phyloP scores from a whole-genome alignment of 2,888 invertebrate species.

The Dynastes grantii region DNA sequence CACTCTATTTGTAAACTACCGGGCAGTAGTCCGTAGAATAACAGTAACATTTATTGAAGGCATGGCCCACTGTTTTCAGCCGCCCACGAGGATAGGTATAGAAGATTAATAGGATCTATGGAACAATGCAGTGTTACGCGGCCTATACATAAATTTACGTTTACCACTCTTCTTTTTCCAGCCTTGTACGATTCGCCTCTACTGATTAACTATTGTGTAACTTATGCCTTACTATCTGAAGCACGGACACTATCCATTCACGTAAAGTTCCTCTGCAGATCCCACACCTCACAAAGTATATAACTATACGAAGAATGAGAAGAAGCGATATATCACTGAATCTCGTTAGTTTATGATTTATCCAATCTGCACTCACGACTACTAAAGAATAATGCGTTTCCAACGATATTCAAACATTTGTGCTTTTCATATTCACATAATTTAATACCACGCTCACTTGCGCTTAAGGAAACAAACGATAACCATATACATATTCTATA shows the following conservation, averaged over 20 bases:
- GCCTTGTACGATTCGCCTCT: constrained; percentile 47
- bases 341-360: constrained; percentile 48
- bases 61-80: constrained; percentile 58
- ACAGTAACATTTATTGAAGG: constrained; percentile 54
- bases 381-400: constrained; percentile 38
- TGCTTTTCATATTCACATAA: constrained; percentile 38
- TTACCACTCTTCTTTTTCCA: constrained; percentile 51
- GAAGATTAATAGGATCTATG: constrained; percentile 57
- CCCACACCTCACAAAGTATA: constrained; percentile 44
- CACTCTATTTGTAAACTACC: constrained; percentile 52
- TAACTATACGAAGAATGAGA: constrained; percentile 40
- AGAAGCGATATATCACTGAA: constrained; percentile 43
- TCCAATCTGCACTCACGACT: constrained; percentile 41
- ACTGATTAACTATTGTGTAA: constrained; percentile 52
- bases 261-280: constrained; percentile 35
- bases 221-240: constrained; percentile 47
- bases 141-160: constrained; percentile 57
- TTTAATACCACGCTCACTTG: constrained; percentile 13
- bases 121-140: constrained; percentile 56
- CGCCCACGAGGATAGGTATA: constrained; percentile 57
- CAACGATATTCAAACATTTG: constrained; percentile 42
- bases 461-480: constrained; percentile 21
- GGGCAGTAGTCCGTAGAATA: constrained; percentile 50
- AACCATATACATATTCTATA: neutral
- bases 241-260: constrained; percentile 41